phyloP scores from a whole-genome alignment of 2,797 vertebrate species.

The Anabacerthia variegaticeps region DNA sequence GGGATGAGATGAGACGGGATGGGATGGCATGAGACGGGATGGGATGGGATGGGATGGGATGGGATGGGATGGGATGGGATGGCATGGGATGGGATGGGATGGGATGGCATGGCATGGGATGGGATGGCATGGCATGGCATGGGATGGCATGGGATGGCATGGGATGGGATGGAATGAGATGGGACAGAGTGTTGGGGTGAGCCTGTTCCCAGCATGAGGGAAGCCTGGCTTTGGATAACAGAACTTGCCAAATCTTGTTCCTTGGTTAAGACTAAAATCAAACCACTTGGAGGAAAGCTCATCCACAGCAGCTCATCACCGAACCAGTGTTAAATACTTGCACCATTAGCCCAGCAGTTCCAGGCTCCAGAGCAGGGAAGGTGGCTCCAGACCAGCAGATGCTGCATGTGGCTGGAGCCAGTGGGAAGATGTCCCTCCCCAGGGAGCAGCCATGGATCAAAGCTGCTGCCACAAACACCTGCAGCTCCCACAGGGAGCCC shows the following conservation, averaged over 20 bases:
- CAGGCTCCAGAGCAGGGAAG: not conserved
- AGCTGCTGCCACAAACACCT: constrained; percentile 21
- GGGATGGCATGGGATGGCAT: not conserved
- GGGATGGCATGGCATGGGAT: not conserved
- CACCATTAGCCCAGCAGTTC: not conserved
- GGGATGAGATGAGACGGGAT: not conserved
- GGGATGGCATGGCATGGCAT: not conserved
- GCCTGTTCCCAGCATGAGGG: not conserved
- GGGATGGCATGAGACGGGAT: no score
- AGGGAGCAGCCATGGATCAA: not conserved
- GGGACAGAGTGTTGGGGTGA: not conserved
- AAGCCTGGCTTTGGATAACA: not conserved
- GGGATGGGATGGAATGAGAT: not conserved
- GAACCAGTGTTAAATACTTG: not conserved
- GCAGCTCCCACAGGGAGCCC: not conserved
- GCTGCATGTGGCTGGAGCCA: rapidly evolving
- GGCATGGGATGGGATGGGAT: not conserved
- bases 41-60: not conserved
- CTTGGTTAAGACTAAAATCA: not conserved
- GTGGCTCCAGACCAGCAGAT: not conserved
- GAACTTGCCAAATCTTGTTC: not conserved
- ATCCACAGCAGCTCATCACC: not conserved
- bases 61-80: not conserved
- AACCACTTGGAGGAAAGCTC: not conserved
- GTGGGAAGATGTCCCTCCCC: not conserved